Evolutionary conservation across 2,797 vertebrate genomes (phyloP), one percentile per base, ranked within the genome.

Genomic region (Erethizon dorsatum): DNA sequence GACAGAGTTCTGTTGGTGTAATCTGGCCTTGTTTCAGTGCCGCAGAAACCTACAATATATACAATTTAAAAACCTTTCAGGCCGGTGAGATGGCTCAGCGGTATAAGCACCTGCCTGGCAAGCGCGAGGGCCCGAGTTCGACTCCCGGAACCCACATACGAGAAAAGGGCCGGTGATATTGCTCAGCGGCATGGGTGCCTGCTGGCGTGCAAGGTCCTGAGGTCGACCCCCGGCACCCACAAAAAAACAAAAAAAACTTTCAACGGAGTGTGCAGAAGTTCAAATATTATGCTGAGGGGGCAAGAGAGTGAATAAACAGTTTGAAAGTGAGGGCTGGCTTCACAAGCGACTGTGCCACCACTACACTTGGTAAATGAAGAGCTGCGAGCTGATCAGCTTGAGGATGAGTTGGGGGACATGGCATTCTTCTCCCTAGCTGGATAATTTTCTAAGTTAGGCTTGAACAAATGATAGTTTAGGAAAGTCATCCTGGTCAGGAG

Each of bases 1-100:
- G 99, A 97, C 99, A 99, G 45, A 99, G 99, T 96, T 99, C 99
- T 0, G 98, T 99, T 9, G 99, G 99, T 33, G 98, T 99, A 73
- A 99, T 97, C 7, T 50, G 99, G 65, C 99, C 99, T 96, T 99
- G 99, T 97, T 98, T 99, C 97, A 99, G 95, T 0, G 99, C 99
- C 1, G 95, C 96, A 86, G 99, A 99, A 57, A 99, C 99, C 99
- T 99, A 96, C 1, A 97, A 96, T 15, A 79, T 0, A 88, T 1
- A 95, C 2, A 95, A 77, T 93, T 80, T 18, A 79, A 92, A 41
- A 41, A 41, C 37, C 37, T 41, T 41, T 41, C 37, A 41, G 37
- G 37, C 37, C 37, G 37, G 37, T 41, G 37, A 41, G 37, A 41
- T 41, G 37, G 37, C 37, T 41, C 37, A 41, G 37, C 37, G 37